Evolutionary conservation across 2,888 invertebrate species (phyloP), one percentile per base, ranked within the genome.

Genomic region (Conops quadrifasciatus): DNA sequence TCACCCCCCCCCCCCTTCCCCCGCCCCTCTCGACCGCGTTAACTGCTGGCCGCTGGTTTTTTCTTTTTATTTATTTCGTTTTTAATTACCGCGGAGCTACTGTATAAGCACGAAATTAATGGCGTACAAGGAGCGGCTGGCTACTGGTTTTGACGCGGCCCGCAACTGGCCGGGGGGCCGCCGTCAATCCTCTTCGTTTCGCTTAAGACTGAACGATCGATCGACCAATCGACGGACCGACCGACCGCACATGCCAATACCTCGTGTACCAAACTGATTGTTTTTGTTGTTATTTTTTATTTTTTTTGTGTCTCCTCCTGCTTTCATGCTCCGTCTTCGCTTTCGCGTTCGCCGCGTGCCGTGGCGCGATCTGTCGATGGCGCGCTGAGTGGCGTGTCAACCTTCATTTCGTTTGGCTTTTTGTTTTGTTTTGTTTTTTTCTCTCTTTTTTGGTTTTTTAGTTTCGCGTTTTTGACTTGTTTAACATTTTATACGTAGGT

Each of bases 101-200:
- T 67, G 56, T 60, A 49, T 30, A 60, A 68, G 68, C 60, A 62
- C 51, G 28, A 62, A 62, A 51, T 68, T 60, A 62, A 68, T 68
- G 62, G 68, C 68, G 60, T 30, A 51, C 68, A 60, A 60, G 19
- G 51, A 45, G 45, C 49, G 67, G 24, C 66, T 49, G 51, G 36
- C 56, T 66, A 66, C 66, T 56, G 68, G 56, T 68, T 67, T 68
- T 68, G n/a, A 68, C 62, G 68, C 56, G 56, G 47, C 15, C 53
- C n/a, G 65, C n/a, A 3, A 21, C 36, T 28, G 0, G 45, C 11
- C 24, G 62, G 9, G 19, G 43, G 58, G 21, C 58, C 21, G 58
- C 58, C 9, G 43, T 36, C 36, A 36, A 36, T 36, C 5, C 36
- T 36, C 4, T 36, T 36, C 9, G 36, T 7, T 7, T 36, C 36